Evolutionary conservation across 2,113 vertebrate genomes (phyloP).

Genomic region (Hippocampus barbouri): DNA sequence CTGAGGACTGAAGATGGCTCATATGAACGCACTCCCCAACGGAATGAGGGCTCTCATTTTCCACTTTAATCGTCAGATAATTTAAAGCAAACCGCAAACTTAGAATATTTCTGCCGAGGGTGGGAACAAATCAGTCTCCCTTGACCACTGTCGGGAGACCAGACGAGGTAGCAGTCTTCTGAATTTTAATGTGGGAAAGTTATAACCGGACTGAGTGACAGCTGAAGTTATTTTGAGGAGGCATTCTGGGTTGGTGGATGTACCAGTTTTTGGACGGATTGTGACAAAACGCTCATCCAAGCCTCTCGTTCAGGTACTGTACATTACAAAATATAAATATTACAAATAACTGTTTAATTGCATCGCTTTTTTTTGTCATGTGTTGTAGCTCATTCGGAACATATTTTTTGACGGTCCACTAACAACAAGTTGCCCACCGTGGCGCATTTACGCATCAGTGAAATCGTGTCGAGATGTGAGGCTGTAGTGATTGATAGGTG

Average conservation of each 20-base stretch:
- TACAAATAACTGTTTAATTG: background rate
- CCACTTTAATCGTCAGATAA: constrained; percentile 28
- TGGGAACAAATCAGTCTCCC: constrained; percentile 10
- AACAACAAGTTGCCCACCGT: background rate
- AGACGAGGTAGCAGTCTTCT: constrained; percentile 15
- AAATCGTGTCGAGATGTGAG: background rate
- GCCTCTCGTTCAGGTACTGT: constrained; percentile 60
- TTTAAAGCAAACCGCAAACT: constrained; percentile 18
- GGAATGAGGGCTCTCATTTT: constrained; percentile 36
- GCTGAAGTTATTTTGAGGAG: constrained; percentile 56
- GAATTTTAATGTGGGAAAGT: constrained; percentile 53
- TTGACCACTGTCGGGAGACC: constrained; percentile 12
- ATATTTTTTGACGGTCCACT: background rate
- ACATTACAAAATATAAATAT: background rate
- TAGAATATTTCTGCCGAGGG: constrained; percentile 7
- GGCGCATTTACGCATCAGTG: background rate
- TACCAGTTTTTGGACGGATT: constrained; percentile 30
- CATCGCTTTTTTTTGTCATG: background rate
- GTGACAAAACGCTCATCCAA: constrained; percentile 43
- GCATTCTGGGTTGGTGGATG: constrained; percentile 53
- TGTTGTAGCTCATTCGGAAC: background rate
- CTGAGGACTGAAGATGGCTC: constrained; percentile 51
- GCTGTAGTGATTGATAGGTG: constrained; percentile 14
- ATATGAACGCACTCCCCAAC: constrained; percentile 4
- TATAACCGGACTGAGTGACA: constrained; percentile 52